phyloP scores from a whole-genome alignment of 2,888 invertebrate genomes.

The Thecophora atra region DNA sequence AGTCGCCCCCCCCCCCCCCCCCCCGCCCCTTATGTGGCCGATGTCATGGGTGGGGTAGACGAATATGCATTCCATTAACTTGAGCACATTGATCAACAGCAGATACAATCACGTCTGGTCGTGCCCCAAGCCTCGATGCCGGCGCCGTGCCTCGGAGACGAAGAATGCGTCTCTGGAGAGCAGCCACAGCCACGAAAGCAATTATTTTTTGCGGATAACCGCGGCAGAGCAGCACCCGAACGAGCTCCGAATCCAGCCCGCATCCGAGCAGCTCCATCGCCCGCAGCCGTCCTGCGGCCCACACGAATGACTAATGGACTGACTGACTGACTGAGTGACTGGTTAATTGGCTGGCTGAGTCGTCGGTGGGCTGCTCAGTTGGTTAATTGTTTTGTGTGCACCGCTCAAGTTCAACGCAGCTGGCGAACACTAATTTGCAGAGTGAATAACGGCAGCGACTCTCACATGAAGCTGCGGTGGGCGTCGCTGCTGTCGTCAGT shows the following conservation, averaged over 20 bases:
- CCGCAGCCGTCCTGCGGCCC: neutral
- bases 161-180: neutral
- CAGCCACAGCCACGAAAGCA: neutral
- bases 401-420: neutral
- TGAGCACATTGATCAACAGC: neutral
- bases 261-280: neutral
- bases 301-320: neutral
- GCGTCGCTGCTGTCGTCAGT: neutral
- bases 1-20: neutral
- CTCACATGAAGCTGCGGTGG: neutral
- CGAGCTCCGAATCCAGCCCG: neutral
- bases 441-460: neutral
- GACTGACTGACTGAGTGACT: neutral
- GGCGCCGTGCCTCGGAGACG: neutral
- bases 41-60: slow-evolving; percentile 18
- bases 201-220: slow-evolving; percentile 14
- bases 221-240: neutral
- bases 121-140: neutral
- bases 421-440: neutral
- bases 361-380: neutral
- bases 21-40: neutral
- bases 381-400: neutral
- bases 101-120: neutral
- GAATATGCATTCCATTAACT: slow-evolving; percentile 25
- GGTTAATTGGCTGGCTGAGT: neutral